Conservation (phyloP, 2,797 vertebrate species). For the Hippopotamyrus pictus region DNA sequence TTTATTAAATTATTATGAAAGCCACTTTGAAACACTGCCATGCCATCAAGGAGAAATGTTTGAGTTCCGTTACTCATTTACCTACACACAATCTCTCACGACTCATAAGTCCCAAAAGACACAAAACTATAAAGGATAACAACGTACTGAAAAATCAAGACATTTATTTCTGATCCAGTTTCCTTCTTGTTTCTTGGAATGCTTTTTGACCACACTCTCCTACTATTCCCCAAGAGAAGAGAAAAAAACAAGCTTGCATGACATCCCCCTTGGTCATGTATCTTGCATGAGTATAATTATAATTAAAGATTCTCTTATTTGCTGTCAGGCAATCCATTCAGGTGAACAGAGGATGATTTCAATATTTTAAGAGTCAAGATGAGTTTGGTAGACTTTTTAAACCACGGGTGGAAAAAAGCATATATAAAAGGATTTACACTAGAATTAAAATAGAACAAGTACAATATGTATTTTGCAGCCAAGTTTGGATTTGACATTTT, state of each 20-base stretch:
- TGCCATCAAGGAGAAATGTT: not conserved
- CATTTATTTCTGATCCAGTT: not conserved
- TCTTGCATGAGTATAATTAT: not conserved
- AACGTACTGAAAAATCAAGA: not conserved
- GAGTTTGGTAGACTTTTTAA: constrained; percentile 43
- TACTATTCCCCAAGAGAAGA: not conserved
- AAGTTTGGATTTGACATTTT: constrained; percentile 33
- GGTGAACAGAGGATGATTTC: constrained; percentile 36
- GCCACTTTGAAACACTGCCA: not conserved
- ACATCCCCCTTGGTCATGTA: not conserved
- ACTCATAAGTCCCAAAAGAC: not conserved
- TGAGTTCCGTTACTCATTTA: not conserved
- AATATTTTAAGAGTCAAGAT: constrained; percentile 47
- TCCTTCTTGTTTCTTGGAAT: not conserved
- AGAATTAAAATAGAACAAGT: constrained; percentile 53
- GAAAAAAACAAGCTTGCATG: not conserved
- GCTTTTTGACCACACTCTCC: not conserved
- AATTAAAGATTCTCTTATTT: not conserved
- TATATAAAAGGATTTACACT: constrained; percentile 54
- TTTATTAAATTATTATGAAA: not conserved
- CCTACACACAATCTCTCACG: not conserved
- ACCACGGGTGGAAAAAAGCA: constrained; percentile 51
- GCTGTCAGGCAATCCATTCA: constrained; percentile 31
- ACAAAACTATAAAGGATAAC: not conserved
- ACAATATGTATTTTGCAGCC: constrained; percentile 45